A percentile compares a stretch with the other conserved stretches of the same genome.
Conservation (phyloP, 2,888 invertebrate species). For the Byasa hedistus region DNA sequence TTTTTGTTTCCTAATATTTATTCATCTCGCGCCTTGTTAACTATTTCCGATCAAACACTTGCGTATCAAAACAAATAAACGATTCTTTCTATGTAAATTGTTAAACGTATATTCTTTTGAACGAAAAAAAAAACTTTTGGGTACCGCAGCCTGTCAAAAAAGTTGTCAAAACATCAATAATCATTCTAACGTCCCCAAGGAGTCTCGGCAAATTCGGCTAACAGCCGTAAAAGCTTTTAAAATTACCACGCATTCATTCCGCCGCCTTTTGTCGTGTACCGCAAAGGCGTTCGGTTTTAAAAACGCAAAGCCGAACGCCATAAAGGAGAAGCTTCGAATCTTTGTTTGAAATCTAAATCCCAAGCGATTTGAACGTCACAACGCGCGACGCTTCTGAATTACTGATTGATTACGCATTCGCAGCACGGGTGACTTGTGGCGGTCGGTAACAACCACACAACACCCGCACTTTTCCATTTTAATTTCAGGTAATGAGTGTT, state of each 20-base stretch:
- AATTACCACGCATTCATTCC: conserved; percentile 74
- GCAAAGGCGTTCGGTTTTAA: conserved; percentile 57
- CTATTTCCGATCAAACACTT: background rate
- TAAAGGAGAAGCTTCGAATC: conserved; percentile 64
- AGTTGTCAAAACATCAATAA: conserved; percentile 77
- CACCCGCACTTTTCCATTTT: conserved; percentile 8
- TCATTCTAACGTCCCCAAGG: conserved; percentile 58
- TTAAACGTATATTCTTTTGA: background rate
- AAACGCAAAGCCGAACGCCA: conserved; percentile 48
- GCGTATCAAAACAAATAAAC: background rate
- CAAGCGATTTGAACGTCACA: conserved; percentile 65
- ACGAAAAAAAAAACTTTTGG: background rate
- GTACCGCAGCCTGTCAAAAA: conserved; percentile 39
- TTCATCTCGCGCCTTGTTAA: too few species aligned
- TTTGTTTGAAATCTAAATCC: conserved; percentile 70
- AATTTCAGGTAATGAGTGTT: background rate
- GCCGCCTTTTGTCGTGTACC: conserved; percentile 63
- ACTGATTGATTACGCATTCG: conserved; percentile 79
- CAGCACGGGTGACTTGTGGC: conserved; percentile 61
- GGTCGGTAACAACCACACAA: conserved; percentile 38
- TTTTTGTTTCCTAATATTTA: too few species aligned
- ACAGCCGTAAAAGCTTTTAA: conserved; percentile 74
- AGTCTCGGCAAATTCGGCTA: conserved; percentile 56
- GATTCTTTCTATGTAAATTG: background rate
- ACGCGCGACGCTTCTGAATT: conserved; percentile 62